A percentile compares a stretch with the other conserved stretches of the same genome.
These are phyloP conservation scores for Callaeas wilsoni DNA, from an alignment of 2,113 vertebrate genomes.

Conservation along the genomic window DNA sequence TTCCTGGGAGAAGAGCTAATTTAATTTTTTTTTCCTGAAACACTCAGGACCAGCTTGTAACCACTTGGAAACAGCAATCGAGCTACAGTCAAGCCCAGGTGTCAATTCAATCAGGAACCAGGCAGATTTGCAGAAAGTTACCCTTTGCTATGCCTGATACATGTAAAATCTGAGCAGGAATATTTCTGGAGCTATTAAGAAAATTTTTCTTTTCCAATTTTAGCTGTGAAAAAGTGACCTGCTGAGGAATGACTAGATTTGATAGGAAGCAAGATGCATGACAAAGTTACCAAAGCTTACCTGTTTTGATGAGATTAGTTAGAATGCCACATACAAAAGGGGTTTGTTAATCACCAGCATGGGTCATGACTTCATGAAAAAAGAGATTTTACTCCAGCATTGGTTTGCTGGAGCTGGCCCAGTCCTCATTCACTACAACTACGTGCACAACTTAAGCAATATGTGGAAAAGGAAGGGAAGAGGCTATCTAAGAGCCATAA, in stretches of 20 bases:
- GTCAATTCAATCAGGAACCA: not conserved
- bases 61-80: constrained; percentile 66
- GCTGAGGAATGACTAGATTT: not conserved
- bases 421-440: not conserved
- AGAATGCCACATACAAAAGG: not conserved
- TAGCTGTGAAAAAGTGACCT: not conserved
- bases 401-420: not conserved
- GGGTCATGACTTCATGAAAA: not conserved
- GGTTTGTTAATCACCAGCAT: not conserved
- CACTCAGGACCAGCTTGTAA: constrained; percentile 73
- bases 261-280: not conserved
- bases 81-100: constrained; percentile 25
- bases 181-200: not conserved
- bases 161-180: not conserved
- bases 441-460: not conserved
- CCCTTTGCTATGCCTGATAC: not conserved
- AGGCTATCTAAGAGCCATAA: not conserved
- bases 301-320: not conserved
- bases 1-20: constrained; percentile 67
- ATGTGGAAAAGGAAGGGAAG: not conserved
- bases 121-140: not conserved
- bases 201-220: not conserved
- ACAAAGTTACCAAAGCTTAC: not conserved
- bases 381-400: not conserved
- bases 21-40: constrained; percentile 74